A percentile compares a stretch with the other conserved stretches of the same genome.
Evolutionary conservation across 2,888 invertebrate genomes (phyloP).

Genomic region (Heliconius sara): DNA sequence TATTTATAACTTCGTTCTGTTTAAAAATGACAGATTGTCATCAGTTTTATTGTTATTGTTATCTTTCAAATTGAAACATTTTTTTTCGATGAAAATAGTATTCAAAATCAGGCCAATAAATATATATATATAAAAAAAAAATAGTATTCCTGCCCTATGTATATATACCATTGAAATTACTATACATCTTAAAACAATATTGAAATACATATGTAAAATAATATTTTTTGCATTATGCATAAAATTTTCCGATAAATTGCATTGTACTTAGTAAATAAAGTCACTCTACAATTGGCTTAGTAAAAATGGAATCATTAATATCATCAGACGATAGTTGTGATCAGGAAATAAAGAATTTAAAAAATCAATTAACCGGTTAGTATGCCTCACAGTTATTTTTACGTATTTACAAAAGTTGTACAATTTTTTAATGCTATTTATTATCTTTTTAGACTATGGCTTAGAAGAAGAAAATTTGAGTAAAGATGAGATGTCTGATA

Average conservation of each 20-base stretch:
- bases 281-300: neutral
- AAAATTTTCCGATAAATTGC: neutral
- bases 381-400: neutral
- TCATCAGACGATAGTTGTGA: conserved; percentile 77
- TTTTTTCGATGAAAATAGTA: neutral
- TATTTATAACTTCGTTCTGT: neutral
- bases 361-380: conserved; percentile 71
- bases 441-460: conserved; percentile 67
- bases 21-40: conserved; percentile 17
- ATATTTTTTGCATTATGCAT: neutral
- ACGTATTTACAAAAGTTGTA: neutral
- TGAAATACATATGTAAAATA: neutral
- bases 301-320: conserved; percentile 56
- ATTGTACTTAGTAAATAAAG: conserved; percentile 3
- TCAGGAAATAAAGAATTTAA: conserved; percentile 72
- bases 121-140: neutral
- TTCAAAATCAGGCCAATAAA: too few relatives aligned
- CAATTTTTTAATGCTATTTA: neutral
- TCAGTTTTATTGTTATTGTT: conserved; percentile 12
- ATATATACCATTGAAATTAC: neutral
- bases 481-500: conserved; percentile 78
- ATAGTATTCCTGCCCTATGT: neutral
- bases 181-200: neutral
- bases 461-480: conserved; percentile 75
- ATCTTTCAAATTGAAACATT: conserved; percentile 12